Evolutionary conservation across 2,797 vertebrate genomes (phyloP), one percentile per base, ranked within the genome.

Genomic region (Percopsis omiscomaycus): DNA sequence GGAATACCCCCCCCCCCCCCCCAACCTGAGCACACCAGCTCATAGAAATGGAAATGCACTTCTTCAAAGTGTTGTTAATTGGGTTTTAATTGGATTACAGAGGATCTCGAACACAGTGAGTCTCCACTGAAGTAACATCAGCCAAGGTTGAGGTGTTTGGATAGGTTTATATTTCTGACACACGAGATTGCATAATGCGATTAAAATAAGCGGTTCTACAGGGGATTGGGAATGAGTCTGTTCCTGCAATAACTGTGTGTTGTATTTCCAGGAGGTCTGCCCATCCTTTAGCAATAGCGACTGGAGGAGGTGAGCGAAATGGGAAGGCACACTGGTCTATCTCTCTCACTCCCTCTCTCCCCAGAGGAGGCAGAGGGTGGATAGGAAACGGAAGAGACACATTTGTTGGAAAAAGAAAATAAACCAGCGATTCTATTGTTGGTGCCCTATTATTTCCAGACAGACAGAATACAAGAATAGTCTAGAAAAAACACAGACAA

Each of bases 31-130:
- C 57, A 28, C 70, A 68, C 49, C 59, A 59, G 69, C 64, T 55
- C 73, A 83, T 79, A 73, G 72, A 86, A 59, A 89, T 86, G 82
- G 80, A 84, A 84, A 88, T 81, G 65, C 67, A 64, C 59, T 75
- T 49, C 48, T 61, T 71, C 42, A 63, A 75, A 58, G 12, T 59
- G 71, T 15, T 53, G 51, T 28, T 80, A 82, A 84, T 66, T 84
- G 69, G 63, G 3, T 51, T 74, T 54, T 84, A 81, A 79, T 64
- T 66, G 42, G 73, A 73, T 74, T 72, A 72, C 57, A 71, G 59
- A 28, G 15, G 46, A 64, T 47, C 47, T 44, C 6, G 54, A 48
- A 50, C 51, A 68, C 69, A 62, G 74, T 69, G 57, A 27, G 44
- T 28, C 11, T 27, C 13, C 57, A 3, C 4, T 32, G 14, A 16